Percentiles rank a stretch among this genome's conserved stretches.
Conservation (phyloP, 2,113 vertebrate genomes). For the Eonycteris spelaea region DNA sequence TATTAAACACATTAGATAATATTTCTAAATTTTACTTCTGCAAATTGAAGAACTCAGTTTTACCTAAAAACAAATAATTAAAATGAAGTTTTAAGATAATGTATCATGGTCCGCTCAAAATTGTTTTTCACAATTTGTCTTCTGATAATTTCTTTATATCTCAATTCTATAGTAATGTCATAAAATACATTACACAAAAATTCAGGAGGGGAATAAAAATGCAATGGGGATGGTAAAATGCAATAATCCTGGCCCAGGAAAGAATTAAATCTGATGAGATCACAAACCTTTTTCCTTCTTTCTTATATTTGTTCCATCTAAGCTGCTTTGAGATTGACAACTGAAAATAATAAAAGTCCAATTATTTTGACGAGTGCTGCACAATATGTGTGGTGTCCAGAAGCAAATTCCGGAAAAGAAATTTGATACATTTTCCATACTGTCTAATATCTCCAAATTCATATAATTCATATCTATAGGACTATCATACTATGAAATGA, state of each 20-base stretch:
- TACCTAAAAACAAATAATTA: constrained; percentile 55
- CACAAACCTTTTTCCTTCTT: constrained; percentile 13
- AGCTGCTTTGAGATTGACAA: constrained; percentile 61
- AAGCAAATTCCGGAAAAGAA: constrained; percentile 38
- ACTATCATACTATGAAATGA: not conserved
- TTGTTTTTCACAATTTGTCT: constrained; percentile 39
- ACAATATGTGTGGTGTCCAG: not conserved
- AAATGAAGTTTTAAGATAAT: constrained; percentile 59
- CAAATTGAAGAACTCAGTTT: constrained; percentile 45
- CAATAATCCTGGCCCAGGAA: constrained; percentile 56
- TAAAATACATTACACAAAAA: constrained; percentile 57
- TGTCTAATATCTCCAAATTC: constrained; percentile 41
- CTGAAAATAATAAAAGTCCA: constrained; percentile 72
- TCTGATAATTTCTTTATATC: constrained; percentile 52
- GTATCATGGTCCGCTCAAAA: not conserved
- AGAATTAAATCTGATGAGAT: constrained; percentile 69
- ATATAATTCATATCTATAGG: not conserved
- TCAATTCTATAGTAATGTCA: constrained; percentile 51
- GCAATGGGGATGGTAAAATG: constrained; percentile 46
- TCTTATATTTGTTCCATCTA: constrained; percentile 46
- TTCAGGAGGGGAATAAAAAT: constrained; percentile 46
- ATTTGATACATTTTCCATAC: constrained; percentile 36
- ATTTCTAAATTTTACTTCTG: constrained; percentile 58
- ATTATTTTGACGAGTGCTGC: constrained; percentile 66
- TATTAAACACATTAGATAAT: constrained; percentile 55